Evolutionary conservation across 92 coral and sea anemone genomes (phyloP).

Genomic region (Paragorgia papillata): DNA sequence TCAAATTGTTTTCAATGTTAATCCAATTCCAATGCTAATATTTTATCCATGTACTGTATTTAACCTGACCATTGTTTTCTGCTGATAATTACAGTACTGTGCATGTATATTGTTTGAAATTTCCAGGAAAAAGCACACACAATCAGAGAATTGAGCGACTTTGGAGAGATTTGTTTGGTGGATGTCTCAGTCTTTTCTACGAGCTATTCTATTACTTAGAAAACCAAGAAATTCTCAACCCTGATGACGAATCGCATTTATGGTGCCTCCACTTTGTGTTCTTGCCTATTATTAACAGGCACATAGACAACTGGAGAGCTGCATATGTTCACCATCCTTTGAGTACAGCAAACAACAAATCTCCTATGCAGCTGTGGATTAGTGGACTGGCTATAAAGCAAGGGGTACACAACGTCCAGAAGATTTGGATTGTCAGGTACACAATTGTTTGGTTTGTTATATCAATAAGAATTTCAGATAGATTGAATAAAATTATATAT

Average conservation of each 20-base stretch:
- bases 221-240: slow-evolving; percentile 37
- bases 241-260: slow-evolving; percentile 31
- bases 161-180: slow-evolving; percentile 61
- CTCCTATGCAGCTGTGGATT: slow-evolving; percentile 51
- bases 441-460: too few relatives aligned
- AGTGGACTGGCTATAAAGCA: slow-evolving; percentile 30
- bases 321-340: slow-evolving; percentile 46
- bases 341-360: slow-evolving; percentile 28
- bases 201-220: too few relatives aligned
- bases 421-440: slow-evolving; percentile 5
- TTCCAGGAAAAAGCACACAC: too few relatives aligned
- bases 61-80: too few relatives aligned
- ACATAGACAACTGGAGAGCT: slow-evolving; percentile 5
- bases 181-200: too few relatives aligned
- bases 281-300: slow-evolving; percentile 43
- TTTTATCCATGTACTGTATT: too few relatives aligned
- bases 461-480: too few relatives aligned
- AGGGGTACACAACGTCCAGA: slow-evolving; percentile 21
- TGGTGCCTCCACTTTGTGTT: slow-evolving; percentile 55
- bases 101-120: too few relatives aligned
- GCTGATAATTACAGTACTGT: too few relatives aligned
- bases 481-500: too few relatives aligned
- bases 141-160: slow-evolving; percentile 53
- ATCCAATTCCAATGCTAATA: too few relatives aligned
- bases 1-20: too few relatives aligned